Evolutionary conservation across 2,888 invertebrate genomes (phyloP).

Genomic region (Philonicus albiceps): DNA sequence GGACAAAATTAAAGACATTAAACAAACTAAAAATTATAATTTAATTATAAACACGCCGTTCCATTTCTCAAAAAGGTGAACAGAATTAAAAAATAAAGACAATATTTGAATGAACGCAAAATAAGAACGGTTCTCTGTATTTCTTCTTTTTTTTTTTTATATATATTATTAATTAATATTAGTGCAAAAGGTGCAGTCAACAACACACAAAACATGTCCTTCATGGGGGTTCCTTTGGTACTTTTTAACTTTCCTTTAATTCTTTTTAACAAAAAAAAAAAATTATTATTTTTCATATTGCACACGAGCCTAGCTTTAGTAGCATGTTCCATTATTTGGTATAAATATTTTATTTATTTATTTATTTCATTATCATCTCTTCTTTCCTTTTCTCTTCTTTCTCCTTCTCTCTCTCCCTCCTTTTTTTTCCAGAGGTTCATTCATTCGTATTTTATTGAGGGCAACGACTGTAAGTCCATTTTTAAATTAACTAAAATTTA

Average conservation of each 20-base stretch:
- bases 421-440: neutral
- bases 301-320: constrained; percentile 12
- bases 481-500: neutral
- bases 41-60: constrained; percentile 21
- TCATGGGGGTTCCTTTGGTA: constrained; percentile 44
- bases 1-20: neutral
- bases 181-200: constrained; percentile 52
- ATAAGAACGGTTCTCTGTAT: neutral
- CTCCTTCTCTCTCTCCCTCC: too few relatives aligned
- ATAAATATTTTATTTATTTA: too few relatives aligned
- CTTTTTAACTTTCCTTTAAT: constrained; percentile 21
- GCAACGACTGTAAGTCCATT: neutral
- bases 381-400: neutral
- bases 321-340: neutral
- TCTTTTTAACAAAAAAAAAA: constrained; percentile 30
- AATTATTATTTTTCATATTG: constrained; percentile 32
- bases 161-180: neutral
- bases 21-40: neutral
- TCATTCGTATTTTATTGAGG: neutral
- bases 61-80: constrained; percentile 28
- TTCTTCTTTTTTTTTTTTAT: neutral
- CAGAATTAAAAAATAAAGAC: too few relatives aligned
- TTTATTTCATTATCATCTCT: neutral
- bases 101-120: neutral
- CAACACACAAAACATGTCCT: constrained; percentile 50